These are phyloP conservation scores for Melanogrammus aeglefinus DNA, from an alignment of 2,797 vertebrate species.

Conservation along the genomic window DNA sequence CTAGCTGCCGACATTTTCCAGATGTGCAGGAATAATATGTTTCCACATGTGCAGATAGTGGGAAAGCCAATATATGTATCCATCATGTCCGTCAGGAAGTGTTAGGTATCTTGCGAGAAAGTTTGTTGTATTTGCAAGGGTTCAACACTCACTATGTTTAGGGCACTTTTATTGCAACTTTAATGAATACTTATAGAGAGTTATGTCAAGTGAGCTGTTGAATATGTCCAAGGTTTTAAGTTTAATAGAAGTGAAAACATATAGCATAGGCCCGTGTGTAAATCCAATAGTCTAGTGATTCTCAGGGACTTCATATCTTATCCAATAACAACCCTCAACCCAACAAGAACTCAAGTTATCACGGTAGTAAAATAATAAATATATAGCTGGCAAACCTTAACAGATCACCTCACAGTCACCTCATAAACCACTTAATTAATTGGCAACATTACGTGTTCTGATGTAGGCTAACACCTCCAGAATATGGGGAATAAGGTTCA, in stretches of 20 bases:
- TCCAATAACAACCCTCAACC: not conserved
- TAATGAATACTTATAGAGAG: constrained; percentile 1
- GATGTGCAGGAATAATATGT: constrained; percentile 72
- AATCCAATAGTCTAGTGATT: not conserved
- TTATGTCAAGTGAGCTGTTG: constrained; percentile 1
- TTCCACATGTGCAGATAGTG: constrained; percentile 69
- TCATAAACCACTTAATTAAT: no score
- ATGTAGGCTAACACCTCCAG: no score
- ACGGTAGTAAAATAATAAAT: not conserved
- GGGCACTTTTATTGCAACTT: constrained; percentile 1
- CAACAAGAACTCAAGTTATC: not conserved
- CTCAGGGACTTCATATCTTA: not conserved
- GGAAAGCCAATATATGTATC: constrained; percentile 45
- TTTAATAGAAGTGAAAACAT: not conserved
- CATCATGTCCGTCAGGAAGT: constrained; percentile 26
- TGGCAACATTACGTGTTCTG: no score
- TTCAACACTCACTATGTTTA: not conserved
- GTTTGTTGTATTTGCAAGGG: not conserved
- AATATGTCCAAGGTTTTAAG: not conserved
- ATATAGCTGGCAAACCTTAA: no score
- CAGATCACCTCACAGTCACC: no score
- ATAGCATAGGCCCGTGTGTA: not conserved
- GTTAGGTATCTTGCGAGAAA: constrained; percentile 6
- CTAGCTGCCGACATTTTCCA: constrained; percentile 68
- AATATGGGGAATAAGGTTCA: no score